Base-by-base conservation (phyloP, 2,113 vertebrate species). In the Speoplatyrhinus poulsoni region DNA sequence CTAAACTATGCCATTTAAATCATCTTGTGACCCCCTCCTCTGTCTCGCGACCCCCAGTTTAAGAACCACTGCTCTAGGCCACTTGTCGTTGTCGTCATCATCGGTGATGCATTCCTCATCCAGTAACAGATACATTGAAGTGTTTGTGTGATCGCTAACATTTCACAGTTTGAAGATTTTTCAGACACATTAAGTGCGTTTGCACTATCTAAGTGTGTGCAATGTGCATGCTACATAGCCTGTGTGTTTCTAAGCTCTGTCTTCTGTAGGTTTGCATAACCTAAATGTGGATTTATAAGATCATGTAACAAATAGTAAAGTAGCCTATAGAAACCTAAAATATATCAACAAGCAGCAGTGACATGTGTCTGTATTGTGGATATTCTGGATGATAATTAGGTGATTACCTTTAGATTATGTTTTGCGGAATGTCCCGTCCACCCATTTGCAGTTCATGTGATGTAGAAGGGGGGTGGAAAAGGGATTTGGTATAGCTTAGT, bases 391-490 rank as follows among this genome's bases (percentile, higher is more conserved):
- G 49, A 1, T 56, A 16, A 16, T 19, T 17, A 17, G 5, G 54
- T 56, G 54, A 56, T 19, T 4, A 17, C 3, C 7, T 11, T 17
- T 65, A 68, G 67, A 3, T 79, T 84, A 60, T 73, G 62, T 67
- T 85, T 78, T 75, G 41, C 26, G 54, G 15, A 26, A 56, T 16
- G 1, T 56, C 12, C 9, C 9, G 3, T 50, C 12, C 55, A 47
- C n/a, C 19, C 3, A 0, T 62, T 81, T 67, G 16, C 9, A 60
- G 33, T 61, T n/a, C 11, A 0, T 77, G 36, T 64, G 15, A 55
- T 17, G 52, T 11, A 26, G 66, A 50, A 50, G 19, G 19, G 19
- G 19, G 19, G 1, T 19, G 16, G 26, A 36, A 47, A 46, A 36
- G 13, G 66, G 33, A 70, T 68, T 53, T 59, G 4, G 3, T 33